Conservation (phyloP, 1,140 invertebrate species). For the Macrobrachium nipponense region DNA sequence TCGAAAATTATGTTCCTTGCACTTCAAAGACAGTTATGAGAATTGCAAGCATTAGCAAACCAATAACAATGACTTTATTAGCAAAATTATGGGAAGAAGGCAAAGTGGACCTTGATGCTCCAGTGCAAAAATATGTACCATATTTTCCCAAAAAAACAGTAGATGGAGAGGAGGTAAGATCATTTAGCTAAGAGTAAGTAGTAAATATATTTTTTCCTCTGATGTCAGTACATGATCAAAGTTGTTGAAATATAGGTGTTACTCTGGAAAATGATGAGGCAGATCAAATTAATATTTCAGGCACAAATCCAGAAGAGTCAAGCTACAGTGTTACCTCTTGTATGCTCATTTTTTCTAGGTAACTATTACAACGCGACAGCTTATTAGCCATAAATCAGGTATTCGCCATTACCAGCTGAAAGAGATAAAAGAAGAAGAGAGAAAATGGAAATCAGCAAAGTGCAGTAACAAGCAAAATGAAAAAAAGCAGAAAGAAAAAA, state of each 20-base stretch:
- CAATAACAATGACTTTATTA: slow-evolving; percentile 72
- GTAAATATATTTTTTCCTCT: not conserved
- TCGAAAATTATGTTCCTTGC: slow-evolving; percentile 73
- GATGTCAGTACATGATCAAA: too few species aligned
- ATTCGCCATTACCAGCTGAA: slow-evolving; percentile 73
- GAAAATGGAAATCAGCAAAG: not conserved
- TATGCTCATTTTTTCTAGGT: slow-evolving; percentile 67
- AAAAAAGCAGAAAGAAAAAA: not conserved
- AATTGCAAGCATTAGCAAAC: slow-evolving; percentile 74
- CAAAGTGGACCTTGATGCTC: slow-evolving; percentile 74
- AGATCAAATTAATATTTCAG: not conserved
- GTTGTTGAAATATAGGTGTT: too few species aligned
- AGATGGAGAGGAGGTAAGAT: slow-evolving; percentile 69
- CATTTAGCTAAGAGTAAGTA: slow-evolving; percentile 5
- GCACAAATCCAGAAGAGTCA: not conserved
- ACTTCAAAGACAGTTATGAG: slow-evolving; percentile 73
- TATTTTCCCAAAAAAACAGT: slow-evolving; percentile 73
- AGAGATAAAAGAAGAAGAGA: slow-evolving; percentile 50
- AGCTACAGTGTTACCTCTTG: not conserved
- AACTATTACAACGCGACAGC: slow-evolving; percentile 71
- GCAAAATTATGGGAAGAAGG: slow-evolving; percentile 73
- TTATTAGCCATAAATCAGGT: slow-evolving; percentile 73
- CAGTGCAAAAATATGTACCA: slow-evolving; percentile 73
- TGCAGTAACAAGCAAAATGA: not conserved
- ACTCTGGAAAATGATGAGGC: too few species aligned